Evolutionary conservation across 1,140 invertebrate species (phyloP).

Genomic region (Hylyphantes graminicola): DNA sequence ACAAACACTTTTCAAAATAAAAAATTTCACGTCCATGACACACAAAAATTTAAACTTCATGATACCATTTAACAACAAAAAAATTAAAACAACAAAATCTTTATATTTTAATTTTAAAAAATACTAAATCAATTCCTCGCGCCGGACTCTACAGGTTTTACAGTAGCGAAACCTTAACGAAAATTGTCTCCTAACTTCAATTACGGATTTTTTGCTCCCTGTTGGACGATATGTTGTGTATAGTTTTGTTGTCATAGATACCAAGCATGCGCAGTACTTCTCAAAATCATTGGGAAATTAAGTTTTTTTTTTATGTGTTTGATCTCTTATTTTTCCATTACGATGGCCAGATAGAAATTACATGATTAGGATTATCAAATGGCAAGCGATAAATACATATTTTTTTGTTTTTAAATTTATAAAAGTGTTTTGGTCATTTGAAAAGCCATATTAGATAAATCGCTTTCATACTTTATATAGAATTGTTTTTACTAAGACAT

Average conservation of each 20-base stretch:
- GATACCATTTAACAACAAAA: background rate
- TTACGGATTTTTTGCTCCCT: conserved; percentile 41
- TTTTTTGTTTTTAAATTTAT: background rate
- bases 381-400: background rate
- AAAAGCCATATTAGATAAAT: background rate
- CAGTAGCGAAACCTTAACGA: conserved; percentile 6
- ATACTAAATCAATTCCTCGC: background rate
- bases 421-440: background rate
- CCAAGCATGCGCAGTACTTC: conserved; percentile 14
- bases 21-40: background rate
- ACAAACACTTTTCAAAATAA: background rate
- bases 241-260: conserved; percentile 24
- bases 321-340: background rate
- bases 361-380: background rate
- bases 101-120: background rate
- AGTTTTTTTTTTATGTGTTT: conserved; percentile 20
- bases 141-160: conserved; percentile 43
- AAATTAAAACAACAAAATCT: background rate
- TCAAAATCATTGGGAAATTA: conserved; percentile 34
- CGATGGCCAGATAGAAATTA: background rate
- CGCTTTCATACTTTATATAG: too few species aligned
- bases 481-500: too few species aligned
- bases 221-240: conserved; percentile 46
- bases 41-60: background rate
- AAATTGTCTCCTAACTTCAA: conserved; percentile 13